Percentiles rank a stretch among this genome's conserved stretches.
Conservation (phyloP, 2,797 vertebrate genomes). For the Potorous gilbertii region DNA sequence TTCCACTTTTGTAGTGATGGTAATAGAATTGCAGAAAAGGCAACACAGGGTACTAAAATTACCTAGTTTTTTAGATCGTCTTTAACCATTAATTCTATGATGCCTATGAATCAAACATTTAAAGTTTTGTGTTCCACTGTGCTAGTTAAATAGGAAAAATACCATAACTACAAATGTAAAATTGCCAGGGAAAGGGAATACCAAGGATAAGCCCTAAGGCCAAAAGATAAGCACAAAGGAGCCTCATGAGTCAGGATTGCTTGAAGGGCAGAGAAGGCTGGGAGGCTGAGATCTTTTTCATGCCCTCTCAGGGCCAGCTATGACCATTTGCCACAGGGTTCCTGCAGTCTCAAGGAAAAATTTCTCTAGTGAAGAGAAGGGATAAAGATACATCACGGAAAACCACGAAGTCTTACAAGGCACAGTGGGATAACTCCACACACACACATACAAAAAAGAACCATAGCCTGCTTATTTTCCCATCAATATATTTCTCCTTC, state of each 20-base stretch:
- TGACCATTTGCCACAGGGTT: background rate
- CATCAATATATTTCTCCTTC: background rate
- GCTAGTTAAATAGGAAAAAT: background rate
- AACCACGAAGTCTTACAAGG: background rate
- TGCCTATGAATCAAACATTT: background rate
- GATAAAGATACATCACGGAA: background rate
- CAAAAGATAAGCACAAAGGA: background rate
- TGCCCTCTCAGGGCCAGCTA: background rate
- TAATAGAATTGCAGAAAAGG: background rate
- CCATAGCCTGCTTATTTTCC: background rate
- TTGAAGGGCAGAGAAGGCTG: background rate
- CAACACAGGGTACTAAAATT: background rate
- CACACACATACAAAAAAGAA: too few relatives aligned
- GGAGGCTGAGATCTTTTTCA: background rate
- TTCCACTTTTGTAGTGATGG: background rate
- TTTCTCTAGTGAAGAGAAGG: background rate
- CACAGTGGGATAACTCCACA: background rate
- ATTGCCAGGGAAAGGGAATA: background rate
- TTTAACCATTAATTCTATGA: background rate
- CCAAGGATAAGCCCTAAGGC: background rate
- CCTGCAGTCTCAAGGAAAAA: background rate
- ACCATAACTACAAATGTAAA: background rate
- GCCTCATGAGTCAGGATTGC: background rate
- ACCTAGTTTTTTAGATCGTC: background rate
- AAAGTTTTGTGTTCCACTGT: background rate